A percentile compares a stretch with the other conserved stretches of the same genome.
Evolutionary conservation across 2,797 vertebrate species (phyloP).

Genomic region (Sciurus vulgaris): DNA sequence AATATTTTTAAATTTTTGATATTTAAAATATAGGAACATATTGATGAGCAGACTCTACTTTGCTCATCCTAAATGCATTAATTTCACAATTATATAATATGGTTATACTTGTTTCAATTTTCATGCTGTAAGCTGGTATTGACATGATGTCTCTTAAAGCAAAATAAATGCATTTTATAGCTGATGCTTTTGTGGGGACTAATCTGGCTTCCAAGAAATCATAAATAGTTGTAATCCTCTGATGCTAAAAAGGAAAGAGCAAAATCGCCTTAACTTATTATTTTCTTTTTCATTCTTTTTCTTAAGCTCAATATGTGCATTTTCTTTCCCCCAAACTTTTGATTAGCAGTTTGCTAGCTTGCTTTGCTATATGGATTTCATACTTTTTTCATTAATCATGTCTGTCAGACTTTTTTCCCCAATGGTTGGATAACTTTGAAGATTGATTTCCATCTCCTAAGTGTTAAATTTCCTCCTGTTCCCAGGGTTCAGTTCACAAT

Average conservation of each 20-base stretch:
- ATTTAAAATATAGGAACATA: background rate
- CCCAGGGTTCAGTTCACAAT: slow-evolving; percentile 30
- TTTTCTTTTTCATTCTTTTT: slow-evolving; percentile 33
- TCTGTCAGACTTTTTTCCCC: slow-evolving; percentile 3
- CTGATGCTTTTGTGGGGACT: background rate
- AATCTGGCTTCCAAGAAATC: background rate
- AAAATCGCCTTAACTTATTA: background rate
- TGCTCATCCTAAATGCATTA: background rate
- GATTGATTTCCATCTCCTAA: slow-evolving; percentile 58
- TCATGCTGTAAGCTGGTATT: background rate
- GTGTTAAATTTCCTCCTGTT: slow-evolving; percentile 44
- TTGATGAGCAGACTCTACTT: background rate
- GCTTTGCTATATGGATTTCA: slow-evolving; percentile 53
- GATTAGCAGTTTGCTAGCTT: slow-evolving; percentile 21
- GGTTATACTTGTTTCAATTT: background rate
- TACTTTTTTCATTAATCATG: slow-evolving; percentile 55
- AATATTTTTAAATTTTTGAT: background rate
- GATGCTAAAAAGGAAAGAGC: background rate
- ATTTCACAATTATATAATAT: background rate
- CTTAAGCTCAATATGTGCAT: background rate
- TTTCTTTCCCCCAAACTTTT: background rate
- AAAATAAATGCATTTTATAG: background rate
- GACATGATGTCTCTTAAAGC: background rate
- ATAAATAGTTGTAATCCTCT: background rate
- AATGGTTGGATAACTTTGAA: slow-evolving; percentile 41